These are phyloP conservation scores for Eupeodes corollae DNA, from an alignment of 1,140 invertebrate species.

Conservation along the genomic window DNA sequence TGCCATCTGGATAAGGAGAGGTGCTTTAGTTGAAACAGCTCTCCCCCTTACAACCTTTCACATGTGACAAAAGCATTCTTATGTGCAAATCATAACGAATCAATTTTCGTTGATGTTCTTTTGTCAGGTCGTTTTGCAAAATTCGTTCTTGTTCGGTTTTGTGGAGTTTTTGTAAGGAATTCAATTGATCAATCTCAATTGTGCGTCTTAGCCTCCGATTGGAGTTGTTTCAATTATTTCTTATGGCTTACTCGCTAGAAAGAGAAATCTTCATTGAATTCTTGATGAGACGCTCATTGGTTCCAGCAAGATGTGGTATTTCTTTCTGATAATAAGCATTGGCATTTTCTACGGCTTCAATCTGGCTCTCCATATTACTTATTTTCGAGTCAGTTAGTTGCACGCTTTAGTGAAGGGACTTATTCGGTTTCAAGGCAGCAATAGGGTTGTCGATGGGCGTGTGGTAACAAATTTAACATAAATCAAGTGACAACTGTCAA, in stretches of 20 bases:
- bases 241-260: not conserved
- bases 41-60: slow-evolving; percentile 4
- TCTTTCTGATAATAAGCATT: too few species aligned
- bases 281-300: not conserved
- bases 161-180: not conserved
- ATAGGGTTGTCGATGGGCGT: too few species aligned
- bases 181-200: not conserved
- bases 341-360: too few species aligned
- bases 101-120: slow-evolving; percentile 8
- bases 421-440: too few species aligned
- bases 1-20: too few species aligned
- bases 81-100: slow-evolving; percentile 9
- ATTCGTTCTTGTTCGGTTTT: slow-evolving; percentile 5
- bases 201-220: not conserved
- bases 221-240: not conserved
- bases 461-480: too few species aligned
- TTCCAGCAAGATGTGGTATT: too few species aligned
- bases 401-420: too few species aligned
- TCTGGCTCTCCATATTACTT: too few species aligned
- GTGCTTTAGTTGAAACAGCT: too few species aligned
- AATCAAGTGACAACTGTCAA: too few species aligned
- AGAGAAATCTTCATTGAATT: slow-evolving; percentile 4
- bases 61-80: slow-evolving; percentile 3
- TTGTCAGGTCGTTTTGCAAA: slow-evolving; percentile 7
- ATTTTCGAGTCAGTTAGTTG: slow-evolving; percentile 1